A percentile compares a stretch with the other conserved stretches of the same genome.
These are phyloP conservation scores for Peromyscus melanophrys DNA, from an alignment of 2,797 vertebrate genomes.

Conservation along the genomic window DNA sequence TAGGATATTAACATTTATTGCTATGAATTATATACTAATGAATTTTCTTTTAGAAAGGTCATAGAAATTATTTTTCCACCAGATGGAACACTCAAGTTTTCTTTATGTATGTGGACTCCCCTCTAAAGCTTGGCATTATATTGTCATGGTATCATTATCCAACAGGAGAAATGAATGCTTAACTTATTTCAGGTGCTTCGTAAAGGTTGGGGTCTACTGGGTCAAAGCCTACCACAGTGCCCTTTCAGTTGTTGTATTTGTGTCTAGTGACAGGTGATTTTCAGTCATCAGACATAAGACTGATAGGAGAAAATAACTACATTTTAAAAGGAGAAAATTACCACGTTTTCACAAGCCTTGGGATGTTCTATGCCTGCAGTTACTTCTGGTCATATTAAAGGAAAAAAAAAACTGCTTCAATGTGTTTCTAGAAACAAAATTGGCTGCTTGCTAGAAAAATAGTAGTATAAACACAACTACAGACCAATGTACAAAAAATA, in stretches of 20 bases:
- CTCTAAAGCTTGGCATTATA: not conserved
- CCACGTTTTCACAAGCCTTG: not conserved
- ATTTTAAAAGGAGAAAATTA: not conserved
- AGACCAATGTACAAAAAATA: not conserved
- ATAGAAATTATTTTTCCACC: not conserved
- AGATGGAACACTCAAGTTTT: not conserved
- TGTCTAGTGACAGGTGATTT: not conserved
- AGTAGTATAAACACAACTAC: not conserved
- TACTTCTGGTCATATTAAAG: not conserved
- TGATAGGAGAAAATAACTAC: not conserved
- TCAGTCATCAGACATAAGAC: not conserved
- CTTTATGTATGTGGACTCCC: not conserved
- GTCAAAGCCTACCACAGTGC: not conserved
- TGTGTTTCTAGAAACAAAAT: slow-evolving; percentile 34
- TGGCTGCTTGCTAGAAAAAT: slow-evolving; percentile 1
- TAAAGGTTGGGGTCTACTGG: not conserved
- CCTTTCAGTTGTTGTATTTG: slow-evolving; percentile 3
- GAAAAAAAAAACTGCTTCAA: not conserved
- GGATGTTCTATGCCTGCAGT: not conserved
- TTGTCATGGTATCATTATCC: not conserved
- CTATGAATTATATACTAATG: not conserved
- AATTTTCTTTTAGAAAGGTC: not conserved
- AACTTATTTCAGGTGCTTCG: not conserved
- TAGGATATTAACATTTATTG: not conserved
- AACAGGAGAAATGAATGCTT: not conserved